Evolutionary conservation across 2,797 vertebrate genomes (phyloP).

Genomic region (Tragopan temminckii): DNA sequence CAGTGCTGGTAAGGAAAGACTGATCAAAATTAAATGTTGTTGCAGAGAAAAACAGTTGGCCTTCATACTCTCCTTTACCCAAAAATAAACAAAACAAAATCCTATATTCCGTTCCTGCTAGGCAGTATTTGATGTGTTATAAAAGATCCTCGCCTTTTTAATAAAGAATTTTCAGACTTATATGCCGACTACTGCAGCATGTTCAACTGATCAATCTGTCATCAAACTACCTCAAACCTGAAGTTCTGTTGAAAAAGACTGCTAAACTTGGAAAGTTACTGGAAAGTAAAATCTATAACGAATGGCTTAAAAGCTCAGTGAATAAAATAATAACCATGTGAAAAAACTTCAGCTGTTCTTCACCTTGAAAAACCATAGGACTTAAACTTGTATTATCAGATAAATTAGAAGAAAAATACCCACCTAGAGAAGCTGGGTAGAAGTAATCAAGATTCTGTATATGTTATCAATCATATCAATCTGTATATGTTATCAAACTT

Average conservation of each 20-base stretch:
- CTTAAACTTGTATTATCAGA: background rate
- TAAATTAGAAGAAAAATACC: background rate
- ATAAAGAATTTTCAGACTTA: conserved; percentile 22
- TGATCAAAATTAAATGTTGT: background rate
- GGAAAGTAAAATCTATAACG: background rate
- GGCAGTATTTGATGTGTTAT: background rate
- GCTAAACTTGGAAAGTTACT: background rate
- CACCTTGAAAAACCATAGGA: background rate
- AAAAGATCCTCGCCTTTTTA: background rate
- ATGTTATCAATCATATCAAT: background rate
- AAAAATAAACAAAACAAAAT: background rate
- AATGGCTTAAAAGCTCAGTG: background rate
- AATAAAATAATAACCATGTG: background rate
- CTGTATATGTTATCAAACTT: background rate
- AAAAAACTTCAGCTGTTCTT: background rate
- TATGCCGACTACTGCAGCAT: background rate
- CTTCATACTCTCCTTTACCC: background rate
- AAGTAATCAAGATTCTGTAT: background rate
- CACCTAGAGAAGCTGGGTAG: background rate
- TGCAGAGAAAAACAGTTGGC: background rate
- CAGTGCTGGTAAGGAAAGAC: background rate
- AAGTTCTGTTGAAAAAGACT: background rate
- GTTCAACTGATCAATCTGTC: background rate
- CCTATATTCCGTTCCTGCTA: background rate
- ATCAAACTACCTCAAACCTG: background rate